phyloP scores from a whole-genome alignment of 1,140 invertebrate species.

The Neuroterus valhalla region DNA sequence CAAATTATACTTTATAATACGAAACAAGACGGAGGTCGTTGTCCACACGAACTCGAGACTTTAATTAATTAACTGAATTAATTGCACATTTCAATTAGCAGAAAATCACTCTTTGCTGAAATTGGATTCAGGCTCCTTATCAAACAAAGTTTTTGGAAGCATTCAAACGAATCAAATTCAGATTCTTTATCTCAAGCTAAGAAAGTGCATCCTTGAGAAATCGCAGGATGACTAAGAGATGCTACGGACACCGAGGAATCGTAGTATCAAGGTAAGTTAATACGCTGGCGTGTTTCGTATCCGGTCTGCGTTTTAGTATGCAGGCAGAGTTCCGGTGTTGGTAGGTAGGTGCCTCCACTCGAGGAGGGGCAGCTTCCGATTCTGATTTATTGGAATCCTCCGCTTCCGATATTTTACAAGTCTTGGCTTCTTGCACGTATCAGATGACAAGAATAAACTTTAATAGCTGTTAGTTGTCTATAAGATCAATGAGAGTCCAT shows the following conservation, averaged over 20 bases:
- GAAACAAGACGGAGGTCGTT: conserved; percentile 12
- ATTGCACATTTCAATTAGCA: conserved; percentile 37
- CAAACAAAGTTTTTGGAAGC: no score
- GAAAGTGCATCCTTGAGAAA: no score
- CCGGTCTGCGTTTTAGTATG: conserved; percentile 73
- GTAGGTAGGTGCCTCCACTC: conserved; percentile 62
- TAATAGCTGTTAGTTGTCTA: no score
- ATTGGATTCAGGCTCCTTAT: conserved; percentile 34
- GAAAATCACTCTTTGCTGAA: not conserved
- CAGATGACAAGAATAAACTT: not conserved
- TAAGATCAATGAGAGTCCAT: no score
- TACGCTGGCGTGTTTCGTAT: conserved; percentile 69
- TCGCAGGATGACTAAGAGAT: conserved; percentile 9
- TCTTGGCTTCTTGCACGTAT: conserved; percentile 49
- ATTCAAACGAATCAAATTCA: no score
- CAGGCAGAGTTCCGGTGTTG: conserved; percentile 65
- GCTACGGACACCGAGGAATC: conserved; percentile 47
- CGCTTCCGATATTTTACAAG: conserved; percentile 67
- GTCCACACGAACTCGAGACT: conserved; percentile 9
- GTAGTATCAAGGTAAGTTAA: conserved; percentile 63
- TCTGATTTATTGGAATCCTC: conserved; percentile 71
- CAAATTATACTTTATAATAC: conserved; percentile 24
- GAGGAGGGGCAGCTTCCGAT: conserved; percentile 69
- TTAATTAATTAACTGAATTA: conserved; percentile 34
- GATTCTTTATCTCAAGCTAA: no score